Conservation (phyloP, 1,140 invertebrate species). For the Helicoverpa armigera region DNA sequence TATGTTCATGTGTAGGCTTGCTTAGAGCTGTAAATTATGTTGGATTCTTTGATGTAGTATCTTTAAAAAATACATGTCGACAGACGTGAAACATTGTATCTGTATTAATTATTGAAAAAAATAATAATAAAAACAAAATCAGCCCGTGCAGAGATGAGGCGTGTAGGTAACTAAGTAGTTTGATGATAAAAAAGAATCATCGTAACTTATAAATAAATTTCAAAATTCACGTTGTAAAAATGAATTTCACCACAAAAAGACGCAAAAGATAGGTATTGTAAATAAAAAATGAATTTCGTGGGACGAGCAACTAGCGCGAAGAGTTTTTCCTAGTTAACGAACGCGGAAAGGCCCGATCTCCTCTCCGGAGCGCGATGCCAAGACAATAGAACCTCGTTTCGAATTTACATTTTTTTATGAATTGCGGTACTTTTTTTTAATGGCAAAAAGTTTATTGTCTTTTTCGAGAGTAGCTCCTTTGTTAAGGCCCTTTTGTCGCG, state of each 20-base stretch:
- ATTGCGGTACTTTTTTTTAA: slow-evolving; percentile 55
- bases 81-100: too few relatives aligned
- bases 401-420: slow-evolving; percentile 50
- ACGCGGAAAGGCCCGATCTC: slow-evolving; percentile 52
- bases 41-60: too few relatives aligned
- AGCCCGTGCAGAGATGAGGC: too few relatives aligned
- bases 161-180: too few relatives aligned
- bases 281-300: background rate
- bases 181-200: too few relatives aligned
- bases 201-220: too few relatives aligned
- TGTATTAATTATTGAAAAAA: too few relatives aligned
- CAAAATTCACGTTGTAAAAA: too few relatives aligned
- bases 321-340: slow-evolving; percentile 38
- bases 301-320: background rate
- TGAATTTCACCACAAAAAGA: background rate
- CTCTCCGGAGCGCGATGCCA: background rate
- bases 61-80: too few relatives aligned
- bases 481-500: slow-evolving; percentile 31
- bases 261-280: background rate
- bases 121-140: too few relatives aligned
- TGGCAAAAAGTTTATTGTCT: slow-evolving; percentile 60
- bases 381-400: slow-evolving; percentile 50
- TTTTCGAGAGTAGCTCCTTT: slow-evolving; percentile 52
- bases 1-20: too few relatives aligned
- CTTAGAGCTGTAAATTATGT: too few relatives aligned